Percentiles rank a stretch among this genome's conserved stretches.
Evolutionary conservation across 1,140 invertebrate genomes (phyloP).

Genomic region (Listronotus oregonensis): DNA sequence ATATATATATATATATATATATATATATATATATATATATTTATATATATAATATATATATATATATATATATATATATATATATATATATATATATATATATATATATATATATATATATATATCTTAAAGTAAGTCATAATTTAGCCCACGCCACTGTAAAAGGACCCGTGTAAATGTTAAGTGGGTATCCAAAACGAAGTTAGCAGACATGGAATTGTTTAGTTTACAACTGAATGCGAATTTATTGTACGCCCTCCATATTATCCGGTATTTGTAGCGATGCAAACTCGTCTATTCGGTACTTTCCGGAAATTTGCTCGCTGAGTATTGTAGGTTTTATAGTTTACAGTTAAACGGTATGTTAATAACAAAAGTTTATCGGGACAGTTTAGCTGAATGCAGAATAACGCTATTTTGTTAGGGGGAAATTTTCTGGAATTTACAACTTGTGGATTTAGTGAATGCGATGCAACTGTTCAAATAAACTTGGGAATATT

Average conservation of each 20-base stretch:
- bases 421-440: slow-evolving; percentile 19
- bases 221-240: slow-evolving; percentile 6
- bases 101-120: no score
- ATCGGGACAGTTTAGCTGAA: slow-evolving; percentile 23
- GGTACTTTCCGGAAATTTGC: slow-evolving; percentile 18
- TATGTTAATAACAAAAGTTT: slow-evolving; percentile 32
- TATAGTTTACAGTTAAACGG: slow-evolving; percentile 30
- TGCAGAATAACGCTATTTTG: slow-evolving; percentile 16
- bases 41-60: no score
- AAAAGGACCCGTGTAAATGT: neutral
- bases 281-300: slow-evolving; percentile 1
- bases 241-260: slow-evolving; percentile 1
- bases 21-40: no score
- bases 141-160: no score
- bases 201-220: neutral
- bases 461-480: no score
- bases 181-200: neutral
- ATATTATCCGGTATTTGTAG: slow-evolving; percentile 1
- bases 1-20: no score
- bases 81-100: no score
- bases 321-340: slow-evolving; percentile 16
- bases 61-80: no score
- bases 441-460: slow-evolving; percentile 12
- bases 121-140: no score
- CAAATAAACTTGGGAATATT: no score